Percentiles rank a stretch among this genome's conserved stretches.
phyloP scores from a whole-genome alignment of 2,797 vertebrate species.

The Graptemys geographica region DNA sequence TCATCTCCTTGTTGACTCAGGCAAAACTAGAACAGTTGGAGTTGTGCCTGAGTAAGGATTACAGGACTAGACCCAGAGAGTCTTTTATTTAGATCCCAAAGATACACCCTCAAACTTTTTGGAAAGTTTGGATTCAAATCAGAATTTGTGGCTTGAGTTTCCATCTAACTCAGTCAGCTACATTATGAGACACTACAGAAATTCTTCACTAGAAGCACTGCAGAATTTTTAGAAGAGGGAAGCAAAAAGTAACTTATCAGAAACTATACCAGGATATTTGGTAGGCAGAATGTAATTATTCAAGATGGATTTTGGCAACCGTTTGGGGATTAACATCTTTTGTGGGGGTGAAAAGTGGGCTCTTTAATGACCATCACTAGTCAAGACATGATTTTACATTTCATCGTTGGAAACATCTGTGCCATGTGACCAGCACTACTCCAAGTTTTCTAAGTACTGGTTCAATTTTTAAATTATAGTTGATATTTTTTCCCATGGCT shows the following conservation, averaged over 20 bases:
- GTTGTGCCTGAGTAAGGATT: neutral
- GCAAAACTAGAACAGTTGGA: neutral
- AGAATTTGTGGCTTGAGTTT: slow-evolving; percentile 22
- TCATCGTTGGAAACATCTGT: slow-evolving; percentile 2
- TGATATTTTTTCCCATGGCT: neutral
- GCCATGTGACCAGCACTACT: neutral
- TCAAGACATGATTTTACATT: slow-evolving; percentile 50
- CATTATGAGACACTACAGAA: neutral
- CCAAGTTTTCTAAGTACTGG: neutral
- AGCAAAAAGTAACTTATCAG: neutral
- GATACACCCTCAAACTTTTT: neutral
- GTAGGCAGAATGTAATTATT: neutral
- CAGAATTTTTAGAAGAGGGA: neutral
- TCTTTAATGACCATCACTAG: slow-evolving; percentile 49
- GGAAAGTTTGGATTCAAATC: neutral
- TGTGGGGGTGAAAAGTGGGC: neutral
- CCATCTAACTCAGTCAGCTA: neutral
- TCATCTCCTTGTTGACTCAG: neutral
- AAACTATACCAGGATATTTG: neutral
- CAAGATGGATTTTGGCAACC: neutral
- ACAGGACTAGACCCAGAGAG: neutral
- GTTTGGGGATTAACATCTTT: neutral
- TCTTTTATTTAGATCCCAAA: neutral
- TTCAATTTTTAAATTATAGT: slow-evolving; percentile 6
- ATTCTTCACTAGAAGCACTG: neutral